Percentiles rank a stretch among this genome's conserved stretches.
phyloP scores from a whole-genome alignment of 2,797 vertebrate genomes.

The Cygnus olor region DNA sequence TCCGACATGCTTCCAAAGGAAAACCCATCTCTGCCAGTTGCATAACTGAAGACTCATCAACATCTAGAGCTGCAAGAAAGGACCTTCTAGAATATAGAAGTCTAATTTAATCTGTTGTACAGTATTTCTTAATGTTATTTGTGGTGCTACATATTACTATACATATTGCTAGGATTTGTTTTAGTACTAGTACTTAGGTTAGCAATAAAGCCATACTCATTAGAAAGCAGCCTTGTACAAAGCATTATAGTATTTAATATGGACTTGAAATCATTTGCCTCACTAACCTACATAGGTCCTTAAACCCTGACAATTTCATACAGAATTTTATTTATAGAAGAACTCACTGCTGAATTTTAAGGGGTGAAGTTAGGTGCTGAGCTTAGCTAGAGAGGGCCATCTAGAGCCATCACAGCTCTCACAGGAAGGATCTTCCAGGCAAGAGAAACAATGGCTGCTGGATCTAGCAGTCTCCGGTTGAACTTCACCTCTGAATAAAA shows the following conservation, averaged over 20 bases:
- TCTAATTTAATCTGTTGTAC: background rate
- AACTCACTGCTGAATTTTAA: background rate
- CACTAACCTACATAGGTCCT: background rate
- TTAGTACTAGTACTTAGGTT: background rate
- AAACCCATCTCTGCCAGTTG: slow-evolving; percentile 99
- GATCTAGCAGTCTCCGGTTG: background rate
- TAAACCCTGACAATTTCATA: background rate
- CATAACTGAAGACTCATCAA: slow-evolving; percentile 95
- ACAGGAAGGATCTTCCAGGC: background rate
- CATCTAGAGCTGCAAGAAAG: slow-evolving; percentile 88
- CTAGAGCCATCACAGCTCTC: background rate
- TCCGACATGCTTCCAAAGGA: slow-evolving; percentile 95
- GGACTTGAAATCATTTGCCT: background rate
- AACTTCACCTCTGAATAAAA: background rate
- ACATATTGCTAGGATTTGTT: background rate
- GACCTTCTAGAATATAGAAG: slow-evolving; percentile 6
- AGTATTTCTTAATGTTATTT: background rate
- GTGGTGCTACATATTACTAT: background rate
- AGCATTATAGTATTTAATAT: background rate
- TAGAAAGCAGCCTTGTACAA: background rate
- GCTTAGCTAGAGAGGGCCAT: background rate
- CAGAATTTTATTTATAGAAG: background rate
- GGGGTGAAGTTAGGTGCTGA: background rate
- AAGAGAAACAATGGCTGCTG: background rate
- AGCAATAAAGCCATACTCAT: background rate